Evolutionary conservation across 1,140 invertebrate species (phyloP).

Genomic region (Drosophila truncata): DNA sequence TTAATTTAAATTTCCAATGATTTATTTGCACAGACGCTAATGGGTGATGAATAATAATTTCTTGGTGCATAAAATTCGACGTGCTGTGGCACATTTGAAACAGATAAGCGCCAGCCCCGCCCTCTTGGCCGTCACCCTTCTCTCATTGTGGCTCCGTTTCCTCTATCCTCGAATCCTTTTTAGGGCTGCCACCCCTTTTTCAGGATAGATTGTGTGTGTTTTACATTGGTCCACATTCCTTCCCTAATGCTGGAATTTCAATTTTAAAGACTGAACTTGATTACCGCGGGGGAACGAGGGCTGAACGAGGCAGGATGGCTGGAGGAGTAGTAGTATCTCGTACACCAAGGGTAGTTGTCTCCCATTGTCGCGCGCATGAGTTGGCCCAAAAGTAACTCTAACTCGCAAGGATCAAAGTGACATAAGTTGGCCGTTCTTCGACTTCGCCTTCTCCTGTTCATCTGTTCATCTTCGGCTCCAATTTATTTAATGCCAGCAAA

Average conservation of each 20-base stretch:
- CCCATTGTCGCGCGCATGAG: conserved; percentile 72
- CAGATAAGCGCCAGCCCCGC: conserved; percentile 47
- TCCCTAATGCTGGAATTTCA: conserved; percentile 79
- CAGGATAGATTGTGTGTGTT: conserved; percentile 41
- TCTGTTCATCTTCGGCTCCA: conserved; percentile 51
- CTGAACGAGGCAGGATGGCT: neutral
- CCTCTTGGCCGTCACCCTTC: neutral
- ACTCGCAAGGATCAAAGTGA: conserved; percentile 77
- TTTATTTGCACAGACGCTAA: conserved; percentile 35
- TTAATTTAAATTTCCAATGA: conserved; percentile 21
- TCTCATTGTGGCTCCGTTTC: neutral
- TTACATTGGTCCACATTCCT: conserved; percentile 62
- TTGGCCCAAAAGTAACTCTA: conserved; percentile 59
- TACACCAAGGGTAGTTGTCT: conserved; percentile 44
- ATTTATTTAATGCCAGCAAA: conserved; percentile 76
- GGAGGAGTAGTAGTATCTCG: neutral
- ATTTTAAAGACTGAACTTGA: conserved; percentile 83
- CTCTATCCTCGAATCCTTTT: conserved; percentile 24
- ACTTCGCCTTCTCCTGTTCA: conserved; percentile 4
- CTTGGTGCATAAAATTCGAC: conserved; percentile 38
- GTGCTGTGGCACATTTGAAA: conserved; percentile 58
- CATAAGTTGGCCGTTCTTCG: conserved; percentile 62
- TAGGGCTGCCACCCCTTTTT: conserved; percentile 19
- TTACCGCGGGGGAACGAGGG: conserved; percentile 53
- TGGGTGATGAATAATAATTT: conserved; percentile 40